Percentiles rank a stretch among this genome's conserved stretches.
Evolutionary conservation across 1,140 invertebrate species (phyloP).

Genomic region (Mamestra configurata): DNA sequence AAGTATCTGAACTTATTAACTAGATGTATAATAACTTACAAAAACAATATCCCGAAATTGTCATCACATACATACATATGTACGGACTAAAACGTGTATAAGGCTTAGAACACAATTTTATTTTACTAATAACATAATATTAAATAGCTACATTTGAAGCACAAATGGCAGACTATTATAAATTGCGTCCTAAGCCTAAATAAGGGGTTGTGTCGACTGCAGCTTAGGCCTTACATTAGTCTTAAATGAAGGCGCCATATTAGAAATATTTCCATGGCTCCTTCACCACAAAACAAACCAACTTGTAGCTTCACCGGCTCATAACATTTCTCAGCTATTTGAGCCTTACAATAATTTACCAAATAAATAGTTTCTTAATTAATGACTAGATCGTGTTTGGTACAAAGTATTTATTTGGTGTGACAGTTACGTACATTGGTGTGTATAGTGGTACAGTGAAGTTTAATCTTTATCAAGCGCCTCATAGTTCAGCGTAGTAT

Average conservation of each 20-base stretch:
- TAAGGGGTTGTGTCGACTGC: neutral
- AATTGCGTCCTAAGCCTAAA: neutral
- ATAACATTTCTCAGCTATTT: neutral
- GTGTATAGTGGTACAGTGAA: neutral
- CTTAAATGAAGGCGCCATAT: neutral
- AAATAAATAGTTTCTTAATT: constrained; percentile 29
- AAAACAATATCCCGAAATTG: too few species aligned
- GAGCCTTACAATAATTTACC: constrained; percentile 6
- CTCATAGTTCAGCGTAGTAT: neutral
- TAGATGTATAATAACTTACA: too few species aligned
- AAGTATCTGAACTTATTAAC: neutral
- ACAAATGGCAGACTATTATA: neutral
- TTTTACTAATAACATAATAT: constrained; percentile 1
- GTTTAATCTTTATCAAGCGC: too few species aligned
- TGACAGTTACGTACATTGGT: neutral
- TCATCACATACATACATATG: too few species aligned
- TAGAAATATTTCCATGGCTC: neutral
- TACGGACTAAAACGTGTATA: too few species aligned
- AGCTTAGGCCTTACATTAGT: constrained; percentile 4
- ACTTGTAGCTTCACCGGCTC: neutral
- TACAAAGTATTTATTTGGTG: constrained; percentile 3
- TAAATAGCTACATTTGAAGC: constrained; percentile 13
- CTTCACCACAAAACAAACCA: neutral
- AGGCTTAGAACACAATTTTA: neutral
- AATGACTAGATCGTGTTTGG: constrained; percentile 6